Base-by-base conservation (phyloP, 1,140 invertebrate species). In the Cylas formicarius region DNA sequence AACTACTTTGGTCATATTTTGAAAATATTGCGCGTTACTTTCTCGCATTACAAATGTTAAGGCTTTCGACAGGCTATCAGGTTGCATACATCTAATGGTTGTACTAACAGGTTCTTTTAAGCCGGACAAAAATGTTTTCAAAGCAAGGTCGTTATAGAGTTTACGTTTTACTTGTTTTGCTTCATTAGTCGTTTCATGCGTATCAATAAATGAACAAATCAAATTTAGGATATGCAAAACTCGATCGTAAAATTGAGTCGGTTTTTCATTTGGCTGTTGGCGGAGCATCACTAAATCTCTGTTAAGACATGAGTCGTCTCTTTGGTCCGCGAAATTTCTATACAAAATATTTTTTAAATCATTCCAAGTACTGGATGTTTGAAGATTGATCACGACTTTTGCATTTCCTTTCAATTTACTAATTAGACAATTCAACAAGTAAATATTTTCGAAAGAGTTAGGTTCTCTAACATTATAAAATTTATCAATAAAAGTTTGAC, bases 301-400 rank as follows among this genome's bases (percentile, higher is more conserved):
- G 43, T 37, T 51, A n/a, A n/a, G n/a, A n/a, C n/a, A n/a, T n/a
- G n/a, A n/a, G n/a, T n/a, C n/a, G 21, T 52, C 33, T 4, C 27
- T 11, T 38, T 44, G 33, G 31, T 48, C 41, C 8, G 46, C 19
- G 17, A 52, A 52, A 49, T 52, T 44, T 34, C 41, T 31, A 26
- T 26, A 24, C 10, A 50, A 18, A 10, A 13, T 20, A 8, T 22
- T 21, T 36, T 42, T 42, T 19, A 37, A 13, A 8, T 43, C 27
- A 6, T 29, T 16, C 44, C 44, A 43, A 0, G 27, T 44, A 14
- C 17, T 38, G 10, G 44, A 35, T 18, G 44, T 44, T 44, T 49
- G 41, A 38, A 52, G 39, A 27, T 40, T 44, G 20, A 40, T 21
- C 3, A 52, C 29, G 26, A 52, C 32, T 28, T 20, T 33, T 7